Percentiles rank a stretch among this genome's conserved stretches.
phyloP scores from a whole-genome alignment of 2,888 invertebrate genomes.

The Antheraea assamensis region DNA sequence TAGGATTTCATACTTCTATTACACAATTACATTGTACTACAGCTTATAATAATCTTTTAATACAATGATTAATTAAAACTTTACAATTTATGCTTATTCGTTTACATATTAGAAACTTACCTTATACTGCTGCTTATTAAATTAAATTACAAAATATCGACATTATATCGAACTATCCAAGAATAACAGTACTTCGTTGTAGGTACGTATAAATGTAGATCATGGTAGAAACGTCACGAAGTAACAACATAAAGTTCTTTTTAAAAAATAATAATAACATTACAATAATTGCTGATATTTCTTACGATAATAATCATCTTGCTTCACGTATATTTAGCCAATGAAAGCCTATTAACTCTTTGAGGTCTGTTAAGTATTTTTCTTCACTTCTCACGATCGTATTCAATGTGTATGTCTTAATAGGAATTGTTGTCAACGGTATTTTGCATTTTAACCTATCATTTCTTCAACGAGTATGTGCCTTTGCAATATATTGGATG shows the following conservation, averaged over 20 bases:
- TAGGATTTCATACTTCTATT: too few relatives aligned
- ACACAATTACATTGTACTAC: not conserved
- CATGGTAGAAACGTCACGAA: slow-evolving; percentile 7
- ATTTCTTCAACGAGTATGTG: too few relatives aligned
- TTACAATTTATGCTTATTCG: not conserved
- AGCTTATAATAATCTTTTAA: not conserved
- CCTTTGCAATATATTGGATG: too few relatives aligned
- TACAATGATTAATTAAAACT: not conserved
- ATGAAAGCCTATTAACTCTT: not conserved
- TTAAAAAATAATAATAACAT: not conserved
- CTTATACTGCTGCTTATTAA: not conserved
- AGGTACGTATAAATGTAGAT: not conserved
- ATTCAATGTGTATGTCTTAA: too few relatives aligned
- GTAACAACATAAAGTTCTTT: not conserved
- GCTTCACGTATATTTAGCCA: not conserved
- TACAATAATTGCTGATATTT: not conserved
- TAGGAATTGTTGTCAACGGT: too few relatives aligned
- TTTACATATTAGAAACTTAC: not conserved
- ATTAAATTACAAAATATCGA: not conserved
- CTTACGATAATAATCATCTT: not conserved
- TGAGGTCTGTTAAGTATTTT: not conserved
- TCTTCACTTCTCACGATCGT: too few relatives aligned
- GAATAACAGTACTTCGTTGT: not conserved
- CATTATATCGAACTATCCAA: not conserved
- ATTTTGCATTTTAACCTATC: too few relatives aligned